phyloP scores from a whole-genome alignment of 2,113 vertebrate species.

The Glaucomys volans region DNA sequence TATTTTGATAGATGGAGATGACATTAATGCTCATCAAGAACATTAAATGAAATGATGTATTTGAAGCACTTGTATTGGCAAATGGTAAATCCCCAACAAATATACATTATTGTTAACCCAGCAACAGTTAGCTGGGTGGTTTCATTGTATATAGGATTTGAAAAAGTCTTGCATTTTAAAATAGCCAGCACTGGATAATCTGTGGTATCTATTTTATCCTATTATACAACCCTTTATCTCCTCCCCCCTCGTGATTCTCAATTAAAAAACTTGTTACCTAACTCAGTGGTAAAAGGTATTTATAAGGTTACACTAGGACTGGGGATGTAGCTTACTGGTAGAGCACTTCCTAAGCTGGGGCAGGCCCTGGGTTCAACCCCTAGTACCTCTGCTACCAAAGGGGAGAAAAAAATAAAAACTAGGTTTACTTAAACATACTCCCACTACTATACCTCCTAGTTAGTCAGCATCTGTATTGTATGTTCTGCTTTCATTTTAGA shows the following conservation, averaged over 20 bases:
- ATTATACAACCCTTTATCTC: background rate
- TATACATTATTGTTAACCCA: background rate
- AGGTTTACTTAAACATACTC: background rate
- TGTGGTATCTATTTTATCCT: background rate
- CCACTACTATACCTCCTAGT: background rate
- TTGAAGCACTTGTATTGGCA: background rate
- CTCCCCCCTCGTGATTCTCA: background rate
- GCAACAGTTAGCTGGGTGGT: background rate
- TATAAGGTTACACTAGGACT: background rate
- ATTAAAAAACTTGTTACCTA: background rate
- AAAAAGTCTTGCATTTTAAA: conserved; percentile 3
- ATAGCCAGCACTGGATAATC: background rate
- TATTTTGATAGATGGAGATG: background rate
- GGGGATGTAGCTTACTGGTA: too few relatives aligned
- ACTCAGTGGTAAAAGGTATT: background rate
- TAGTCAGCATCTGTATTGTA: background rate
- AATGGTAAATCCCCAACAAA: background rate
- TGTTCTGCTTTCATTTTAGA: background rate
- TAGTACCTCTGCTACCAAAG: too few relatives aligned
- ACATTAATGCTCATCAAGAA: background rate
- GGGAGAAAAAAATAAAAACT: too few relatives aligned
- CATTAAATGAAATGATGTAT: background rate
- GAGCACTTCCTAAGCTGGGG: too few relatives aligned
- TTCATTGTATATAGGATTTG: background rate
- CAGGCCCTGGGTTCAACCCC: too few relatives aligned